A percentile compares a stretch with the other conserved stretches of the same genome.
Conservation (phyloP, 1,140 invertebrate genomes). For the Acromyrmex charruanus region DNA sequence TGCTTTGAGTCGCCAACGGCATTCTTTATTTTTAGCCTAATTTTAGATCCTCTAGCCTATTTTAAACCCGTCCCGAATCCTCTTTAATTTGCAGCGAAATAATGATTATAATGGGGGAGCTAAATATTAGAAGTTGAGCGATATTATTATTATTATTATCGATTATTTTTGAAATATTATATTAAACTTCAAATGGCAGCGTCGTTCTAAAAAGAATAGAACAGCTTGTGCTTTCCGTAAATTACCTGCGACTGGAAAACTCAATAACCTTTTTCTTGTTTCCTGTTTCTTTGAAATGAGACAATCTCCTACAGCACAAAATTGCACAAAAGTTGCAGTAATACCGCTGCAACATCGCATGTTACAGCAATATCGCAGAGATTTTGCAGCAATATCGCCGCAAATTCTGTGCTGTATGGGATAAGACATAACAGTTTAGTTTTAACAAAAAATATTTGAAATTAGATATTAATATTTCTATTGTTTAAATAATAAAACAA, state of each 20-base stretch:
- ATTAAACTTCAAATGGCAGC: background rate
- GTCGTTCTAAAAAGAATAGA: background rate
- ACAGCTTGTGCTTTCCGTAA: background rate
- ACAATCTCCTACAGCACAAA: background rate
- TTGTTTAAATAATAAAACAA: background rate
- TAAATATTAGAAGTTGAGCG: background rate
- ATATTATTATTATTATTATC: slow-evolving; percentile 7
- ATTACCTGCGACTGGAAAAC: background rate
- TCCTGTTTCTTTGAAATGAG: background rate
- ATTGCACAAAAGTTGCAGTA: too few species aligned
- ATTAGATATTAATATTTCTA: background rate
- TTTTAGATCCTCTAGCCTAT: background rate
- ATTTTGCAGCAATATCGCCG: too few species aligned
- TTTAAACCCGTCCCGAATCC: background rate
- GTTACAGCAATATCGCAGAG: too few species aligned
- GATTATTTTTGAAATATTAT: background rate
- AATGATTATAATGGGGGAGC: background rate
- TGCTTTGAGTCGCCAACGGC: too few species aligned
- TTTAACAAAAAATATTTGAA: background rate
- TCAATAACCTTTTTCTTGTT: background rate
- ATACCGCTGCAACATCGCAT: too few species aligned
- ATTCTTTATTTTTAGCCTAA: background rate
- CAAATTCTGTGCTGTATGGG: too few species aligned
- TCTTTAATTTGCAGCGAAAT: background rate
- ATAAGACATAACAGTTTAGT: background rate